Base-by-base conservation (phyloP, 23 tunicate genomes). In the Trididemnum miniatum region DNA sequence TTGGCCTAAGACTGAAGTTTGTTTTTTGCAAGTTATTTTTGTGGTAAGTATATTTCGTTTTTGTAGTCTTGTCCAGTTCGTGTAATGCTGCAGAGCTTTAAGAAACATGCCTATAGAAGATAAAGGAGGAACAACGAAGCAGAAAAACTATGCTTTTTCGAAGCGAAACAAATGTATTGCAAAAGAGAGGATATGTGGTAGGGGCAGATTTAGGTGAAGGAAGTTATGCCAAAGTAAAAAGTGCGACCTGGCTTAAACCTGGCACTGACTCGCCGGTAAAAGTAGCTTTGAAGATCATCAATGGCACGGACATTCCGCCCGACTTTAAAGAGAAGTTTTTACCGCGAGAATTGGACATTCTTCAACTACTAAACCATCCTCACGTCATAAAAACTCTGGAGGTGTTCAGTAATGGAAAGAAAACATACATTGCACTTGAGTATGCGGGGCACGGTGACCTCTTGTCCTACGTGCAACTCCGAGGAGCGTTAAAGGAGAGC, bases 301-400 rank as follows among this genome's bases (percentile, higher is more conserved):
- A 86, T 65, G 77, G 59, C 1, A 35, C 76, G 0, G 80, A 85
- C 15, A 72, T 91, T 20, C 90, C 89, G 1, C 27, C 83, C 35
- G 97, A 91, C 81, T 91, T 91, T 59, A 91, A 91, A 59, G 89
- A 91, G 20, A 91, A 91, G 51, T 91, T 91, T 82, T 52, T 91
- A 0, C 89, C 85, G 1, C 74, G 97, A 15, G 97, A 91, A 59
- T 71, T 91, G 31, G 83, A 81, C 4, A 83, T 91, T 39, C 83
- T 85, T 1, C 75, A 69, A 44, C 29, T 85, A 34, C 35, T 91
- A 34, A 76, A 94, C 51, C 94, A 94, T 72, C 65, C 44, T 1
- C 84, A 94, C 79, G 91, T 94, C 22, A 88, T 94, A 39, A 84
- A 84, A 51, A 94, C 98, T 12, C 64, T 94, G 76, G 98, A 94